These are phyloP conservation scores for Rhagium mordax DNA, from an alignment of 2,888 invertebrate genomes.

Conservation along the genomic window DNA sequence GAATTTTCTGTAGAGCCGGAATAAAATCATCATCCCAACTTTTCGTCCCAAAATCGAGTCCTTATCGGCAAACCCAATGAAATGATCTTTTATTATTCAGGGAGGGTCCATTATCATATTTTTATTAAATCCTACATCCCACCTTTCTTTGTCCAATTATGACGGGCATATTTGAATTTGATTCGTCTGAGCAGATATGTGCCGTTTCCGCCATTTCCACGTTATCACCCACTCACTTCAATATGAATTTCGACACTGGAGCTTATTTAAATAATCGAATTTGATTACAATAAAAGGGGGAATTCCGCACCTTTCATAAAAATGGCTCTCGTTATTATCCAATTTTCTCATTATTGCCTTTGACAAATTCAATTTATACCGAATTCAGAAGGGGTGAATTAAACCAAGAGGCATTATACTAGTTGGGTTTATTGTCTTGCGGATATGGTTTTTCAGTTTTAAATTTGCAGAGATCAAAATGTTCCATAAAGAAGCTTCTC, in stretches of 20 bases:
- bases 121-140: conserved; percentile 16
- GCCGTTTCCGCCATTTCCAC: background rate
- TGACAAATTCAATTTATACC: background rate
- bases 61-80: background rate
- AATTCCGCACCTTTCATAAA: background rate
- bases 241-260: background rate
- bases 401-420: background rate
- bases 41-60: background rate
- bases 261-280: background rate
- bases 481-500: too few relatives aligned
- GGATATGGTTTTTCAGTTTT: background rate
- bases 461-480: too few relatives aligned
- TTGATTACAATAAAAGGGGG: background rate
- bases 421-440: background rate
- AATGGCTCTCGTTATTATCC: background rate
- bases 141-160: conserved; percentile 2
- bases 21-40: background rate
- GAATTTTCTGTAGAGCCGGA: background rate
- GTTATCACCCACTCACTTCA: background rate
- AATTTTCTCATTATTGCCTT: background rate
- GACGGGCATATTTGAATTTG: conserved; percentile 6
- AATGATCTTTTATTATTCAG: background rate
- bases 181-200: background rate
- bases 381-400: background rate
- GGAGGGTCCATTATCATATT: conserved; percentile 16